These are phyloP conservation scores for Drosophila lacicola DNA, from an alignment of 2,888 invertebrate species.

Conservation along the genomic window DNA sequence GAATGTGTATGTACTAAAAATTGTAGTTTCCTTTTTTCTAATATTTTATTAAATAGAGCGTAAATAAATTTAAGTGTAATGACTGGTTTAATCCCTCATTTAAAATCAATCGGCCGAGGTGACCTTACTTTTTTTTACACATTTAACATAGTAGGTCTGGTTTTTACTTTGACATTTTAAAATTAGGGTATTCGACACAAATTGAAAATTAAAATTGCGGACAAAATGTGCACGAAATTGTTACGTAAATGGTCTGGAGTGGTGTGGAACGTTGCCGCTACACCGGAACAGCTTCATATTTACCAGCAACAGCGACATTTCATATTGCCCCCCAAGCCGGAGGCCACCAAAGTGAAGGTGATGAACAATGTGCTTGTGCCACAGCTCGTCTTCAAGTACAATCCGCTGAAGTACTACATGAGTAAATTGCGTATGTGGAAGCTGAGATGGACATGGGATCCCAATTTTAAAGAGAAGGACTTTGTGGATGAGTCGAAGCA, in stretches of 20 bases:
- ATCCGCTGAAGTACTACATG: conserved; percentile 49
- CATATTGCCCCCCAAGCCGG: conserved; percentile 37
- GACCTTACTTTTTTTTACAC: no score
- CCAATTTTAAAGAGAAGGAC: conserved; percentile 31
- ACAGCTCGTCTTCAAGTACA: conserved; percentile 47
- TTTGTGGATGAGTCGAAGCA: conserved; percentile 53
- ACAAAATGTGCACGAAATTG: conserved; percentile 46
- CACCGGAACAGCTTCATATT: neutral
- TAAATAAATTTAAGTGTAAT: neutral
- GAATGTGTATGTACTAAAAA: neutral
- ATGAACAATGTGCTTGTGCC: conserved; percentile 37
- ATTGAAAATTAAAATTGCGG: conserved; percentile 5
- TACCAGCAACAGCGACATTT: conserved; percentile 22
- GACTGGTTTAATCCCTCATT: neutral
- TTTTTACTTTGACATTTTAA: neutral
- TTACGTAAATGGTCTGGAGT: conserved; percentile 12
- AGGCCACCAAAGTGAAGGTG: conserved; percentile 14
- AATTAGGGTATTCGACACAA: conserved; percentile 17
- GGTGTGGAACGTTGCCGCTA: neutral
- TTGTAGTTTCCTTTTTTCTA: neutral
- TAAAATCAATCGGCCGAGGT: no score
- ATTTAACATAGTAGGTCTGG: conserved; percentile 87
- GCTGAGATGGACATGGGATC: conserved; percentile 60
- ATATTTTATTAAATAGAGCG: neutral
- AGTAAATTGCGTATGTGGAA: conserved; percentile 56